Percentiles rank a stretch among this genome's conserved stretches.
phyloP scores from a whole-genome alignment of 2,113 vertebrate species.

The Pongo pygmaeus region DNA sequence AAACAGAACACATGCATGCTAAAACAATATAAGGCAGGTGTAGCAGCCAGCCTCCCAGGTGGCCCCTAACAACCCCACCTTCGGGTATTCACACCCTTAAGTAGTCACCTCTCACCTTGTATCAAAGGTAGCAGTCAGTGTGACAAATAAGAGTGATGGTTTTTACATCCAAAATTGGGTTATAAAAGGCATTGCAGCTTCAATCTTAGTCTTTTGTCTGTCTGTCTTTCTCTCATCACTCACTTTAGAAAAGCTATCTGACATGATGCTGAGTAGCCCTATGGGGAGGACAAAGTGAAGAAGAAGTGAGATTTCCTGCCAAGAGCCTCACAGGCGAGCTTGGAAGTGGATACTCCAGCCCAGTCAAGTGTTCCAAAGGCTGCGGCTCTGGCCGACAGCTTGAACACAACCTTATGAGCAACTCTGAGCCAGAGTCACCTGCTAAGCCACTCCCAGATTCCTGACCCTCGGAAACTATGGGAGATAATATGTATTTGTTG shows the following conservation, averaged over 20 bases:
- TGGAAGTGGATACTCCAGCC: background rate
- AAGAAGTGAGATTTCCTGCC: background rate
- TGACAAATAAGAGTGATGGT: background rate
- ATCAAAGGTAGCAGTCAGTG: background rate
- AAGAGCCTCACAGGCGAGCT: background rate
- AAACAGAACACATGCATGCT: background rate
- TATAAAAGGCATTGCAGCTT: background rate
- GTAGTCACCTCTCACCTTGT: background rate
- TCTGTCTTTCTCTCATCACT: no score
- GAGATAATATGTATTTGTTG: background rate
- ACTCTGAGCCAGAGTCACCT: background rate
- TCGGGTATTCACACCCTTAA: background rate
- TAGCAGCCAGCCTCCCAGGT: background rate
- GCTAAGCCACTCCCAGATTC: background rate
- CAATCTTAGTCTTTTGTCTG: background rate
- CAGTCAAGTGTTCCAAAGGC: background rate
- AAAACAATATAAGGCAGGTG: background rate
- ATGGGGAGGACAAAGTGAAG: background rate
- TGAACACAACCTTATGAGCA: background rate
- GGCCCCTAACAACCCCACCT: background rate
- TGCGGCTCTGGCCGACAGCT: background rate
- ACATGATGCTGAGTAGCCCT: background rate
- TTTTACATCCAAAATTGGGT: background rate
- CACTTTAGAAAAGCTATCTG: background rate
- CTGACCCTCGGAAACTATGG: background rate